Conservation (phyloP, 2,888 invertebrate species). For the Leucophenga maculata region DNA sequence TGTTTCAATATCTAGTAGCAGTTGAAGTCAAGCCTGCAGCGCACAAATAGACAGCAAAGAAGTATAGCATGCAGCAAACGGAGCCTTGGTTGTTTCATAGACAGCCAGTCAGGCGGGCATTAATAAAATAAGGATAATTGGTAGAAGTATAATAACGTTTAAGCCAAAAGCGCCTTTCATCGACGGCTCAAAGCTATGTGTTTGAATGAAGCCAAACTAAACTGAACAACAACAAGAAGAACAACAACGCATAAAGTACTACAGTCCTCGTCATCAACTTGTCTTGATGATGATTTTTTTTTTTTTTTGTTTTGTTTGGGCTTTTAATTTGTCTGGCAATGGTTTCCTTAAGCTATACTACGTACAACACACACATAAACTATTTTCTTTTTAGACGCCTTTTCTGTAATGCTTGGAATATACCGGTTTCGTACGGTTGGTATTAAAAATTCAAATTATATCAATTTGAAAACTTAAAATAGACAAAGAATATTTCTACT, state of each 20-base stretch:
- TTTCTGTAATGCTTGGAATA: no score
- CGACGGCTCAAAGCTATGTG: not conserved
- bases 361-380: not conserved
- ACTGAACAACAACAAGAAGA: constrained; percentile 29
- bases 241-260: constrained; percentile 23
- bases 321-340: constrained; percentile 60
- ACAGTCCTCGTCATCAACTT: not conserved
- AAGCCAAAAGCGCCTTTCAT: constrained; percentile 52
- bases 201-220: constrained; percentile 13
- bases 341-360: constrained; percentile 20
- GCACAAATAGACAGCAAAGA: constrained; percentile 32
- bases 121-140: constrained; percentile 70
- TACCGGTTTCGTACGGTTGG: not conserved
- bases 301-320: constrained; percentile 46
- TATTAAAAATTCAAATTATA: not conserved
- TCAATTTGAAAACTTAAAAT: no score
- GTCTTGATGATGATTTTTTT: constrained; percentile 33
- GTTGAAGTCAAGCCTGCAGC: no score
- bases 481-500: no score
- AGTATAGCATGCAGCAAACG: constrained; percentile 12
- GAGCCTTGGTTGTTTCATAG: constrained; percentile 24
- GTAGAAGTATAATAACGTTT: constrained; percentile 69
- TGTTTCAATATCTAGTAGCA: no score
- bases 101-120: constrained; percentile 48
- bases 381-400: no score